Percentiles rank a stretch among this genome's conserved stretches.
These are phyloP conservation scores for Eristalis pertinax DNA, from an alignment of 2,888 invertebrate species.

Conservation along the genomic window DNA sequence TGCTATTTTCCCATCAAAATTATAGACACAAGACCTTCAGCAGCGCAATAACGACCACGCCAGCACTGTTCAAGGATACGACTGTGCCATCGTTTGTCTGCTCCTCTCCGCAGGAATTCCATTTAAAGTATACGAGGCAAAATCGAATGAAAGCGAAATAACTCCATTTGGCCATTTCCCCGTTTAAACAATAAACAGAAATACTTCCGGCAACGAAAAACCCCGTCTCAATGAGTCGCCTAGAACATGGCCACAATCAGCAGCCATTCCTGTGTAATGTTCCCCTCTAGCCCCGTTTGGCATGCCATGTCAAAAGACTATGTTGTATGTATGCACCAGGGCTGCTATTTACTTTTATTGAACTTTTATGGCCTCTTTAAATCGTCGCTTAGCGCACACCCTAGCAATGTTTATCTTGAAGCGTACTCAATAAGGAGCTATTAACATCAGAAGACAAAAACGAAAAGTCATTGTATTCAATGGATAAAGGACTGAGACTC, in stretches of 20 bases:
- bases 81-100: slow-evolving; percentile 2
- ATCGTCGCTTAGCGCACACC: slow-evolving; percentile 70
- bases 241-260: neutral
- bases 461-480: slow-evolving; percentile 69
- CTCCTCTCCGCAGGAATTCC: slow-evolving; percentile 18
- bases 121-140: slow-evolving; percentile 42
- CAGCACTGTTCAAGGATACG: neutral
- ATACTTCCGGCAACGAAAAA: slow-evolving; percentile 44
- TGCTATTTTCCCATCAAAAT: neutral
- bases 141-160: slow-evolving; percentile 43
- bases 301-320: neutral
- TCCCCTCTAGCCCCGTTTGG: neutral
- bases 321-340: slow-evolving; percentile 38
- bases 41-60: neutral
- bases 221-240: slow-evolving; percentile 34
- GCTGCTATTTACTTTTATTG: slow-evolving; percentile 70
- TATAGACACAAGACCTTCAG: neutral
- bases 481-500: slow-evolving; percentile 36
- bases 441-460: slow-evolving; percentile 71
- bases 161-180: slow-evolving; percentile 38
- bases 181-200: slow-evolving; percentile 48
- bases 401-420: slow-evolving; percentile 69
- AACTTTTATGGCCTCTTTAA: slow-evolving; percentile 71
- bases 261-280: neutral
- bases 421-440: slow-evolving; percentile 69